Evolutionary conservation across 2,888 invertebrate species (phyloP), one percentile per base, ranked within the genome.

Genomic region (Tenthredo mesomela): DNA sequence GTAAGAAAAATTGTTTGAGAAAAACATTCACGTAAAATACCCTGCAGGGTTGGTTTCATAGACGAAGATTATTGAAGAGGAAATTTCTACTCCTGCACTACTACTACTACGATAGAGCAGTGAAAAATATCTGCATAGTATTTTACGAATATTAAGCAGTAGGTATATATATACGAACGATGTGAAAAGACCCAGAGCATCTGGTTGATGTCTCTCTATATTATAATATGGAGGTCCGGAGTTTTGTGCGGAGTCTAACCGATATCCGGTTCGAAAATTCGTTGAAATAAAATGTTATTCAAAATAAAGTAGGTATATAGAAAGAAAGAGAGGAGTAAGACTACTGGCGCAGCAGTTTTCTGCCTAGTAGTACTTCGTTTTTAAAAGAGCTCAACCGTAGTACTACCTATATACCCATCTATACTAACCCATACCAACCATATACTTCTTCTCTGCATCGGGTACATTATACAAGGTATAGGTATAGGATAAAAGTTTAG

Each of bases 281-380:
- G 21, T 12, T 21, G 29, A 61, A 61, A 61, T 61, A 18, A 54
- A 54, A 77, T 54, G 54, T 50, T 29, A 33, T 18, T 33, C 12
- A 0, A 33, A 77, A 18, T 29, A 5, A 0, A 33, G 54, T 15
- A 77, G 33, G 7, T 54, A n/a, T 29, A 9, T n/a, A 40, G 18
- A 70, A 3, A 25, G 71, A 33, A 2, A 33, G 33, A 33, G 33
- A 33, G 33, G 3, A 3, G 29, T 2, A 2, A 15, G 40, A n/a
- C 18, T 18, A 25, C 10, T 61, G 43, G 12, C 21, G 67, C 10
- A 21, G 71, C 40, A 10, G 40, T 43, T 73, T 73, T 73, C 43
- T n/a, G 40, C 25, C 71, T 73, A 40, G 43, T 73, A 77, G 43
- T 73, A 77, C 54, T 77, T 77, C 47, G 47, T 50, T 77, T 77